Conservation (phyloP, 2,113 vertebrate genomes). For the Pterophyllum scalare region DNA sequence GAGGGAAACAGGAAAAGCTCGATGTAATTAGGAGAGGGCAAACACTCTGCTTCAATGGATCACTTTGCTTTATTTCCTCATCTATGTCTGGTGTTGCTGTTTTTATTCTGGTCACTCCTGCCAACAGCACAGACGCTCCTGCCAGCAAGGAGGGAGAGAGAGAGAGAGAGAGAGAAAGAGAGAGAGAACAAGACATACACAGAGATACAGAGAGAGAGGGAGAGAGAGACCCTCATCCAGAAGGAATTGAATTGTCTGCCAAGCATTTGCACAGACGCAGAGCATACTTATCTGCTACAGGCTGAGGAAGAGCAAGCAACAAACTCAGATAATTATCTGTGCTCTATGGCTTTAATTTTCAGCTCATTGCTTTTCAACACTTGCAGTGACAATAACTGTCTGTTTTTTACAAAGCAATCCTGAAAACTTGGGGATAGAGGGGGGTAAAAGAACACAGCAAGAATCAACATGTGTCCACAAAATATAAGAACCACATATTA, state of each 20-base stretch:
- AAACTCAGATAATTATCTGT: constrained; percentile 52
- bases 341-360: constrained; percentile 26
- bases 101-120: constrained; percentile 87
- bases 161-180: constrained; percentile 29
- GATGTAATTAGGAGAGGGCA: constrained; percentile 87
- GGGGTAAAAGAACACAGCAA: neutral
- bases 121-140: constrained; percentile 78
- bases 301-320: constrained; percentile 52
- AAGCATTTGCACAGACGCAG: constrained; percentile 76
- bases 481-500: constrained; percentile 26
- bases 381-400: constrained; percentile 2
- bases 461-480: constrained; percentile 14
- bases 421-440: constrained; percentile 4
- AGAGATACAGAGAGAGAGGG: constrained; percentile 24
- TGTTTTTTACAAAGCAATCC: constrained; percentile 13
- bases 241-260: constrained; percentile 76
- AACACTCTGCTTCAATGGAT: constrained; percentile 80
- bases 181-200: constrained; percentile 37
- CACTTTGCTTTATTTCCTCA: constrained; percentile 80
- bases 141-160: constrained; percentile 73
- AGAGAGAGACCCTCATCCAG: constrained; percentile 63
- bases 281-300: constrained; percentile 68
- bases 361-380: constrained; percentile 45
- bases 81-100: constrained; percentile 84
- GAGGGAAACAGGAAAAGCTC: constrained; percentile 66